phyloP scores from a whole-genome alignment of 2,797 vertebrate genomes.

The Arrhamphus sclerolepis region DNA sequence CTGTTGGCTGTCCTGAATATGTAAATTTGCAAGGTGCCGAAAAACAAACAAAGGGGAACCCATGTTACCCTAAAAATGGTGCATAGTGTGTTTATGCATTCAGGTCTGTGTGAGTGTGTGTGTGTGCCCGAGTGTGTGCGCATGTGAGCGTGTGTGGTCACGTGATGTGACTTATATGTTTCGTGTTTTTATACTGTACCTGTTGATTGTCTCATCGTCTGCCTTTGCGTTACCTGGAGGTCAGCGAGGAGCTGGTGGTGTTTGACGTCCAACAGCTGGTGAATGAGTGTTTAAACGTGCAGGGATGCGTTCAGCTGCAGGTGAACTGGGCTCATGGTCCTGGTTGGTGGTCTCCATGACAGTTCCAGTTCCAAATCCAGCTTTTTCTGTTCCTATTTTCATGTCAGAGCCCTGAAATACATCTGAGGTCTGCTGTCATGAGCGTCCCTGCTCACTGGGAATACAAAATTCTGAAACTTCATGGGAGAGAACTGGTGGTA shows the following conservation, averaged over 20 bases:
- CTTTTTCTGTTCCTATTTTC: no score
- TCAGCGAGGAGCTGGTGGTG: slow-evolving; percentile 16
- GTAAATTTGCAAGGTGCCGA: slow-evolving; percentile 52
- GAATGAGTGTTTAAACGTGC: background rate
- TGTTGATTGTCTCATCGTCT: slow-evolving; percentile 18
- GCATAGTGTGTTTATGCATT: slow-evolving; percentile 39
- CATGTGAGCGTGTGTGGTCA: slow-evolving; percentile 15
- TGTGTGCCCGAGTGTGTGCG: background rate
- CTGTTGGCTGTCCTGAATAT: slow-evolving; percentile 55
- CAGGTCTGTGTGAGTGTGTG: slow-evolving; percentile 24
- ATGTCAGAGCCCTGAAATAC: no score
- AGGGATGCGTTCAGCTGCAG: slow-evolving; percentile 2
- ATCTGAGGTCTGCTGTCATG: no score
- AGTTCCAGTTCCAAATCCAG: no score
- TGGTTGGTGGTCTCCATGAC: background rate
- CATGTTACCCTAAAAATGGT: slow-evolving; percentile 44
- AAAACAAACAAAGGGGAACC: slow-evolving; percentile 25
- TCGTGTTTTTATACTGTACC: slow-evolving; percentile 10
- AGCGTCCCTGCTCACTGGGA: no score
- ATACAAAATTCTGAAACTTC: no score
- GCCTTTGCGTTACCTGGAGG: slow-evolving; percentile 10
- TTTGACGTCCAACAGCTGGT: slow-evolving; percentile 1
- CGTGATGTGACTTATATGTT: slow-evolving; percentile 1
- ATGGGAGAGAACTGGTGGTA: no score
- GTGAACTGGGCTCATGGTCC: background rate